Conservation (phyloP, 2,888 invertebrate species). For the Patella ulyssiponensis region DNA sequence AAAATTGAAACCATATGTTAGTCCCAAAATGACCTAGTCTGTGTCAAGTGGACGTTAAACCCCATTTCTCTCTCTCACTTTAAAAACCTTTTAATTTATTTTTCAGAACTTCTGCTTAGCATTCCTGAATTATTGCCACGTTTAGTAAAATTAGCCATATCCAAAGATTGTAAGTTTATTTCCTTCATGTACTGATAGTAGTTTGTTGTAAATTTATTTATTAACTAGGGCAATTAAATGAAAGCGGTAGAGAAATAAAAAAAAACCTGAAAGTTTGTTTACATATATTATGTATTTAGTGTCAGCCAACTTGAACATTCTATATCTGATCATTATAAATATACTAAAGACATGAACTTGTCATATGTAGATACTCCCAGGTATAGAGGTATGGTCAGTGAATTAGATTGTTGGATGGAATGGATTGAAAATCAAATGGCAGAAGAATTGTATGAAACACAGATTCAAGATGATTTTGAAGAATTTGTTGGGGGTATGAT, state of each 20-base stretch:
- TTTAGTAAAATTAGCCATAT: conserved; percentile 69
- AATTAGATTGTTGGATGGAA: conserved; percentile 73
- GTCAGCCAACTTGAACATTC: too few species aligned
- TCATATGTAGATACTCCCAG: conserved; percentile 65
- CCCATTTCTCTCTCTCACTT: too few species aligned
- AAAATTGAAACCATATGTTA: too few species aligned
- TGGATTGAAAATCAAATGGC: conserved; percentile 72
- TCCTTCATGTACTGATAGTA: neutral
- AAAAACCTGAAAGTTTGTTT: too few species aligned
- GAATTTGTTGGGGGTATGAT: conserved; percentile 67
- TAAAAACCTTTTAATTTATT: too few species aligned
- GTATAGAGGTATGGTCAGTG: conserved; percentile 68
- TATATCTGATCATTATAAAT: too few species aligned
- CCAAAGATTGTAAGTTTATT: conserved; percentile 66
- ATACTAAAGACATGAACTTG: too few species aligned
- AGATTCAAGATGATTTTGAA: conserved; percentile 63
- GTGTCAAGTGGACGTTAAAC: too few species aligned
- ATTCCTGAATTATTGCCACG: conserved; percentile 70
- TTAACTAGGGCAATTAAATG: too few species aligned
- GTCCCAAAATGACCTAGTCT: too few species aligned
- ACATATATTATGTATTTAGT: too few species aligned
- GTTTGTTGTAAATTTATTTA: neutral
- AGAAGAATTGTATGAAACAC: conserved; percentile 64
- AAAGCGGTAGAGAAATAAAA: too few species aligned
- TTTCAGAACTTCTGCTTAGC: conserved; percentile 66